These are phyloP conservation scores for Phalacrocorax pelagicus DNA, from an alignment of 2,113 vertebrate species.

Conservation along the genomic window DNA sequence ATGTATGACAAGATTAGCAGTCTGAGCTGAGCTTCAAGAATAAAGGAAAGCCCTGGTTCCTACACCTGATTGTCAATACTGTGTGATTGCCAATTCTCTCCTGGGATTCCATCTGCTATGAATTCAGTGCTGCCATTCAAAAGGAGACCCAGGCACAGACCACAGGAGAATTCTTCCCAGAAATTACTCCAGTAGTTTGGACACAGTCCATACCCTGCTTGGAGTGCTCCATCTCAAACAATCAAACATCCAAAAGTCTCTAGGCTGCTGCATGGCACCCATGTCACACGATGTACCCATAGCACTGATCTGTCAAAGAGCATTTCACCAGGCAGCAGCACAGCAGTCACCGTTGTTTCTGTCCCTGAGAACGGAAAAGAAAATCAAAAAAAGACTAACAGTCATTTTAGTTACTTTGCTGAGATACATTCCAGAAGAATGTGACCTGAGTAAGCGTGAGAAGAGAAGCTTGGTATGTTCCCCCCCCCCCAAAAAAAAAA, in stretches of 20 bases:
- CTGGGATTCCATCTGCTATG: not conserved
- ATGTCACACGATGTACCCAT: fast-evolving
- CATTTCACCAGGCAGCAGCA: not conserved
- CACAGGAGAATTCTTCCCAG: not conserved
- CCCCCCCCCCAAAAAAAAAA: not conserved
- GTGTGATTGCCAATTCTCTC: not conserved
- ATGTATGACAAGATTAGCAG: not conserved
- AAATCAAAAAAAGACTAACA: not conserved
- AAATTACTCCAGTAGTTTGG: not conserved
- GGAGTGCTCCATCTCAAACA: not conserved
- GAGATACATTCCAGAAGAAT: not conserved
- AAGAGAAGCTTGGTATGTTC: not conserved
- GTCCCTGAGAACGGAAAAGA: not conserved
- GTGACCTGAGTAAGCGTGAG: not conserved
- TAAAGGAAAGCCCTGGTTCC: not conserved
- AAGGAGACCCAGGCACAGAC: not conserved
- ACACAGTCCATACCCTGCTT: not conserved
- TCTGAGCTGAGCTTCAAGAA: not conserved
- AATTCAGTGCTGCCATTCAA: not conserved
- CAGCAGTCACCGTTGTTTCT: not conserved
- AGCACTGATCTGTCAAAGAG: not conserved
- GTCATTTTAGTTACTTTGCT: not conserved
- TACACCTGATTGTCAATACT: not conserved
- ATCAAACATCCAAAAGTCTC: not conserved
- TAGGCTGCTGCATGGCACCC: not conserved